phyloP scores from a whole-genome alignment of 2,113 vertebrate genomes.

The Orycteropus afer region DNA sequence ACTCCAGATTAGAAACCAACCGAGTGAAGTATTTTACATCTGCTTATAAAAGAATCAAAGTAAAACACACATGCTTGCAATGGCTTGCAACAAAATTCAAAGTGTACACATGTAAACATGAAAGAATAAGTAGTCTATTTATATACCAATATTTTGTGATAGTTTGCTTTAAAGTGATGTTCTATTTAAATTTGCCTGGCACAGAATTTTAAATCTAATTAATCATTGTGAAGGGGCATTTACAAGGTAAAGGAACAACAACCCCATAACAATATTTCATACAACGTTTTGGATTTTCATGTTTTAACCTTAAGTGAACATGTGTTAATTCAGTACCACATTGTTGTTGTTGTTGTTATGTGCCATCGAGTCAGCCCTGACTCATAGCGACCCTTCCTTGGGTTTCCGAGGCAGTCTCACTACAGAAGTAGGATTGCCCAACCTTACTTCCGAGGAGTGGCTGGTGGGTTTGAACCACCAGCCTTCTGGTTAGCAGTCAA shows the following conservation, averaged over 20 bases:
- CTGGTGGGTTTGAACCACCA: too few relatives aligned
- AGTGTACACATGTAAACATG: constrained; percentile 22
- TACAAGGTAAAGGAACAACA: constrained; percentile 58
- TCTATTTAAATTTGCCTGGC: constrained; percentile 58
- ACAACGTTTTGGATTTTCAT: constrained; percentile 40
- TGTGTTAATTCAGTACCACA: constrained; percentile 49
- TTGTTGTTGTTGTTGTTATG: too few relatives aligned
- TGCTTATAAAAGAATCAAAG: constrained; percentile 46
- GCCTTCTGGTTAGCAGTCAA: too few relatives aligned
- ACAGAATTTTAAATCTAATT: constrained; percentile 55
- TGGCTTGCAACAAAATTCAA: constrained; percentile 41
- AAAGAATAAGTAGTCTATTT: constrained; percentile 24
- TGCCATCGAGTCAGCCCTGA: too few relatives aligned
- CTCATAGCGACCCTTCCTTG: too few relatives aligned
- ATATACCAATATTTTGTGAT: constrained; percentile 26
- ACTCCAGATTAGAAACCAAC: constrained; percentile 35
- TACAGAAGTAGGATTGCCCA: too few relatives aligned
- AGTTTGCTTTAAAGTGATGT: constrained; percentile 51
- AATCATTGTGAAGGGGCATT: constrained; percentile 51
- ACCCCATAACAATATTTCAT: constrained; percentile 36
- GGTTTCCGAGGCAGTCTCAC: too few relatives aligned
- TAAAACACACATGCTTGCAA: constrained; percentile 49
- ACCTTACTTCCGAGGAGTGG: too few relatives aligned
- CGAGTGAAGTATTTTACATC: neutral
- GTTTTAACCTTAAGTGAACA: constrained; percentile 50